These are phyloP conservation scores for Ridgeia piscesae DNA, from an alignment of 1,140 invertebrate species.

Conservation along the genomic window DNA sequence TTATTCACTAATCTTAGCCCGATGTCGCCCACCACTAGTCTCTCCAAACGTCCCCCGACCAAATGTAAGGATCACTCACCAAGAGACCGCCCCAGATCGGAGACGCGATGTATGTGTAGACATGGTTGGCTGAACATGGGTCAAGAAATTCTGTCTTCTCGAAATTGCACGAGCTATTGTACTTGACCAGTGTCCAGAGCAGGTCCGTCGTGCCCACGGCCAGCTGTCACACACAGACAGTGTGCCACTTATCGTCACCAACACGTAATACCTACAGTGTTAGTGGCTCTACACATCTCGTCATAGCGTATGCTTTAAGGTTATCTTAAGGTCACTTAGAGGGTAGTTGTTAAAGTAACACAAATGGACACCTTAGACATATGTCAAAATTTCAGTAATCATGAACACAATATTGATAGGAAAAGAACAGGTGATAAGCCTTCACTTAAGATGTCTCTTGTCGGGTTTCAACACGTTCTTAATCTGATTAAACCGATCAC, in stretches of 20 bases:
- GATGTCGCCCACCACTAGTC: neutral
- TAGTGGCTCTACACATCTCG: neutral
- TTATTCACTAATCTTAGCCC: no score
- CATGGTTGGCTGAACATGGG: neutral
- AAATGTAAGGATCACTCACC: neutral
- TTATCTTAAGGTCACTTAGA: neutral
- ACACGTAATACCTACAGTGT: neutral
- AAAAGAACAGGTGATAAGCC: no score
- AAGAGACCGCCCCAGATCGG: neutral
- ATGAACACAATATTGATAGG: neutral
- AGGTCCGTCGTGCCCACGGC: neutral
- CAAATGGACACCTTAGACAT: neutral
- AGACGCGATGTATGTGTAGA: neutral
- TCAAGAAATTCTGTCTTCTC: neutral
- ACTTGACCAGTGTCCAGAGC: neutral
- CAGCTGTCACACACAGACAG: neutral
- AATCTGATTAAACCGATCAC: neutral
- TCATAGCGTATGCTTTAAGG: no score
- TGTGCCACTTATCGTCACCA: neutral
- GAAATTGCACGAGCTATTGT: neutral
- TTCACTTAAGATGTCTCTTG: neutral
- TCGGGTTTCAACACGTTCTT: neutral
- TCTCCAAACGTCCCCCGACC: neutral
- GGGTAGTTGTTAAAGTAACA: neutral
- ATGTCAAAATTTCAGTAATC: neutral